Base-by-base conservation (phyloP, 2,113 vertebrate genomes). In the Oriolus oriolus region DNA sequence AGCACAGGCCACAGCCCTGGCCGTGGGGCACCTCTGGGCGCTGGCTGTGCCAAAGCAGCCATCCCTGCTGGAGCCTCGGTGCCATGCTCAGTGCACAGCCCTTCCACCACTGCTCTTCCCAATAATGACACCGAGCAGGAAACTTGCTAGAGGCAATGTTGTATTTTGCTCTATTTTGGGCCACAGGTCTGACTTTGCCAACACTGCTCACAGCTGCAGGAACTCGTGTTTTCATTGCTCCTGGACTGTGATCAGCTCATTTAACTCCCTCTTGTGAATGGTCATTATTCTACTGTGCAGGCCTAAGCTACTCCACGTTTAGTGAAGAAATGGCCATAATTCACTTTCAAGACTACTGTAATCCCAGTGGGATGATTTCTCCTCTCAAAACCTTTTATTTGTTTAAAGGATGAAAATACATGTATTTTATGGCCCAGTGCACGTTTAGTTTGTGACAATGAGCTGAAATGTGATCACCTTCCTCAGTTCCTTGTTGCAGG, bases 141-240 rank as follows among this genome's bases (percentile, higher is more conserved):
- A 87, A 42, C 41, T 57, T 57, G 59, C 82, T 83, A 85, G 59
- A 93, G 59, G 88, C 75, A 90, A 31, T 19, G 3, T 7, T 85
- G 33, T 39, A 6, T 61, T 92, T 61, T 53, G 41, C 13, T 45
- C 28, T 59, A 49, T 68, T 80, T 97, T 69, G 61, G 70, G 82
- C 61, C 49, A 10, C n/a, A 6, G 61, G 61, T 64, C 74, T 57
- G 66, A n/a, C 71, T 91, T 60, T 20, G 41, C 49, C 28, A 26
- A 1, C 6, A 2, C 23, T 16, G 35, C 71, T 83, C 57, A 19
- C 49, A 44, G 42, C 44, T 0, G 0, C 56, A 13, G 26, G 41
- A 87, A 20, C 24, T 54, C 4, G 1, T 41, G 68, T 61, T 89
- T 87, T 49, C 19, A 6, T 49, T 76, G 74, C 66, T 69, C 13